phyloP scores from a whole-genome alignment of 2,113 vertebrate species.

The Oenanthe oenanthe region DNA sequence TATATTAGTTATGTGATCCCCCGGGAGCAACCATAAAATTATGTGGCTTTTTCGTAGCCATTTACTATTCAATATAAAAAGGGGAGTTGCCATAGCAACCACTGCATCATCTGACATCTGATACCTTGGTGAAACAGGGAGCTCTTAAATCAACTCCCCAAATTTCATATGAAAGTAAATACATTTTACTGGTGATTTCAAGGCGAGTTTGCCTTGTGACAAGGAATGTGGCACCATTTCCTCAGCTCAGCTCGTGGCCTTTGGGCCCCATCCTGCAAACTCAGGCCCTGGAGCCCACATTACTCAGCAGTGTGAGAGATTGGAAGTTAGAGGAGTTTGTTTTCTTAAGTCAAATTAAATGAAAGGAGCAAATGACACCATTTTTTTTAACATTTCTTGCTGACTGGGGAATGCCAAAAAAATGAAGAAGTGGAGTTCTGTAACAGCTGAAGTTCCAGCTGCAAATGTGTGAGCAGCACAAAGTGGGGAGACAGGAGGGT shows the following conservation, averaged over 20 bases:
- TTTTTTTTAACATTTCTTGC: neutral
- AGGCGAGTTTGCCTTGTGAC: neutral
- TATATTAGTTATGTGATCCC: constrained; percentile 53
- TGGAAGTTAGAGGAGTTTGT: neutral
- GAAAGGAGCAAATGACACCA: neutral
- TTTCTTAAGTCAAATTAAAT: constrained; percentile 17
- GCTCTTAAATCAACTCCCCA: constrained; percentile 65
- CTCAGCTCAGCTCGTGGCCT: neutral
- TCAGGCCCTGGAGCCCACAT: neutral
- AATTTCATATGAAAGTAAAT: constrained; percentile 53
- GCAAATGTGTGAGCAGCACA: constrained; percentile 14
- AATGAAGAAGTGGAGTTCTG: neutral
- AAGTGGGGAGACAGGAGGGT: neutral
- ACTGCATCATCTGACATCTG: constrained; percentile 41
- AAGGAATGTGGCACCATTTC: neutral
- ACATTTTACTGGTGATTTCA: constrained; percentile 23
- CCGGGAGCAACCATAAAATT: constrained; percentile 49
- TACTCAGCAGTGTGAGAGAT: neutral
- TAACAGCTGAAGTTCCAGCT: neutral
- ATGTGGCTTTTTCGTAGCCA: constrained; percentile 54
- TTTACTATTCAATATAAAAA: constrained; percentile 65
- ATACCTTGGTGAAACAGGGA: constrained; percentile 42
- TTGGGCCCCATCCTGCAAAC: neutral
- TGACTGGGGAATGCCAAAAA: neutral
- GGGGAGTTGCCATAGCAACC: constrained; percentile 39